Base-by-base conservation (phyloP, 1,140 invertebrate genomes). In the Lordiphosa mommai region DNA sequence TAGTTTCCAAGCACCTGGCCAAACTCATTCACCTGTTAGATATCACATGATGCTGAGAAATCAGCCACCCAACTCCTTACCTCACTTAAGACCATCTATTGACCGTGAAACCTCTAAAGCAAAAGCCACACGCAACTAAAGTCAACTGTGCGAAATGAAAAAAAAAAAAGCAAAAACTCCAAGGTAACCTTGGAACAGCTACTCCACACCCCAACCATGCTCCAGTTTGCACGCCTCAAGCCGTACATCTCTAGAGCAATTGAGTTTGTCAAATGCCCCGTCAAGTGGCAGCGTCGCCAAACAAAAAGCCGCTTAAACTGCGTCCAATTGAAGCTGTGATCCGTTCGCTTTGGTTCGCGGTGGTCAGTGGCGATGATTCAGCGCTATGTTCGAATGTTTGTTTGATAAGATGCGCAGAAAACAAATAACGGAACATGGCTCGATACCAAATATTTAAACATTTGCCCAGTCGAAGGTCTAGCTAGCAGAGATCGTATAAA, bases 201-300 rank as follows among this genome's bases (percentile, higher is more conserved):
- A 36, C 48, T 51, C 36, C 29, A 17, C 27, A 29, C 36, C 17
- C 51, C 51, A 70, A 36, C 52, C 52, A 58, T 84, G 77, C 76
- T 82, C 76, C 67, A 76, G 72, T 82, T 82, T 71, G 34, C 41
- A 71, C 57, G 74, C 59, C 63, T 50, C 33, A 48, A 72, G 32
- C 63, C 67, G 72, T 58, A 65, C 51, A 64, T 64, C 64, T 68
- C 4, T 53, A 76, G 63, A 56, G 56, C 77, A 57, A 82, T 82
- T 77, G 72, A 84, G 61, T 77, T 82, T 82, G 77, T 82, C 77
- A 84, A 82, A 82, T 79, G 79, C 77, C 77, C 59, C 56, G 64
- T 68, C 55, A 72, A 79, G 68, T 69, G 64, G 50, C 59, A 72
- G 23, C 23, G 23, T 27, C 23, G n/a, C 23, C 5, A 27, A 27